phyloP scores from a whole-genome alignment of 53 echinoderm and acorn worm genomes.

The Arbacia lixula region DNA sequence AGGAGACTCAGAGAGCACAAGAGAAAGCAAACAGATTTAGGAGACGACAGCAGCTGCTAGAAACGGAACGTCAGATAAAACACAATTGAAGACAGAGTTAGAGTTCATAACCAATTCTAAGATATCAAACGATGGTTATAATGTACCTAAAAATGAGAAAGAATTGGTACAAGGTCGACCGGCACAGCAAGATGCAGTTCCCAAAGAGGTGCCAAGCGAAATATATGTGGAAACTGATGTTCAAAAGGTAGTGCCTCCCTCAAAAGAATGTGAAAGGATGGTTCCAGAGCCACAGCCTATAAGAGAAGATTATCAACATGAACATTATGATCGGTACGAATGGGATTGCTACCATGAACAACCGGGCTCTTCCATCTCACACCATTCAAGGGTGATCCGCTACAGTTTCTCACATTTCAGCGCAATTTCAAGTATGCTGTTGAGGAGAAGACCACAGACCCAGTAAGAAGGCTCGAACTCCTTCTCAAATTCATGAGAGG shows the following conservation, averaged over 20 bases:
- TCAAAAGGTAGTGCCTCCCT: background rate
- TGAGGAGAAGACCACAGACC: slow-evolving; percentile 60
- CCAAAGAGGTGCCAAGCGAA: background rate
- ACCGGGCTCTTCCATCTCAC: slow-evolving; percentile 12
- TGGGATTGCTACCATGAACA: background rate
- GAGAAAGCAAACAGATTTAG: slow-evolving; percentile 41
- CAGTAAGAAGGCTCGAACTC: slow-evolving; percentile 60
- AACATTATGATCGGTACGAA: background rate
- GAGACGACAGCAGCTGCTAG: slow-evolving; percentile 36
- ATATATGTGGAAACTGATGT: background rate
- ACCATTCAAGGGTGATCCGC: slow-evolving; percentile 47
- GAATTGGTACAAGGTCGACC: background rate
- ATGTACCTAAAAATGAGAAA: background rate
- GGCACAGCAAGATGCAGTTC: background rate
- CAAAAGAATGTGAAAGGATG: background rate
- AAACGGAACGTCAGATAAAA: slow-evolving; percentile 29
- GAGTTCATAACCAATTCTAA: slow-evolving; percentile 13
- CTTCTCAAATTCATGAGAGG: slow-evolving; percentile 65
- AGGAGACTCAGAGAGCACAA: slow-evolving; percentile 56
- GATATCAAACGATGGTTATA: background rate
- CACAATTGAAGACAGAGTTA: slow-evolving; percentile 8
- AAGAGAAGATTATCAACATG: background rate
- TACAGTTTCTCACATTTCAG: slow-evolving; percentile 47
- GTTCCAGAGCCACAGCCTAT: background rate
- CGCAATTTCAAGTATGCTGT: slow-evolving; percentile 63